Percentiles rank a stretch among this genome's conserved stretches.
phyloP scores from a whole-genome alignment of 2,113 vertebrate genomes.

The Malaclemys terrapin region DNA sequence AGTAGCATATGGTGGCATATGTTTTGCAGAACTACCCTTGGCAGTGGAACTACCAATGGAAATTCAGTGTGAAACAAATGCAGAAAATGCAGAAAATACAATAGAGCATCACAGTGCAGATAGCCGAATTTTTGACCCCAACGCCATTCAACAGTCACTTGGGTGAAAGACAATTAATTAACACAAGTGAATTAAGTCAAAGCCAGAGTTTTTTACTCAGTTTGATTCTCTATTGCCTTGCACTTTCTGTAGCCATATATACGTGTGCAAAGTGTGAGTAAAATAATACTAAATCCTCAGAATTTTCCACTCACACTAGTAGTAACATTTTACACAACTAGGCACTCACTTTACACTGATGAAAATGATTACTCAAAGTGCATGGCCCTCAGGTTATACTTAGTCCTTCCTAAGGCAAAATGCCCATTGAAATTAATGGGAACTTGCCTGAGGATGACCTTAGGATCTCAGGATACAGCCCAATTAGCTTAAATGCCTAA shows the following conservation, averaged over 20 bases:
- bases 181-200: slow-evolving; percentile 15
- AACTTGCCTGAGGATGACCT: background rate
- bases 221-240: background rate
- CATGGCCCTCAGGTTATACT: background rate
- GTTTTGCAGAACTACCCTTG: background rate
- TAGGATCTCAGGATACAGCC: background rate
- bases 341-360: background rate
- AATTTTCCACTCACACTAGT: background rate
- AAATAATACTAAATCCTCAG: background rate
- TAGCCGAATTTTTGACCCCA: slow-evolving; percentile 14
- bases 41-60: background rate
- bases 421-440: background rate
- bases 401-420: background rate
- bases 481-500: background rate
- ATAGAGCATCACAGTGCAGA: background rate
- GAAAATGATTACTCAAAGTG: background rate
- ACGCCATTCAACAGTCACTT: background rate
- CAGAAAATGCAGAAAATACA: background rate
- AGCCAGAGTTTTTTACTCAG: background rate
- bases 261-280: background rate
- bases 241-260: background rate
- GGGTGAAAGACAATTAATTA: background rate
- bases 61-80: slow-evolving; percentile 5
- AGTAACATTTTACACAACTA: background rate
- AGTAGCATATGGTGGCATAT: background rate